These are phyloP conservation scores for Micromussa lordhowensis DNA, from an alignment of 92 coral and sea anemone genomes.

Conservation along the genomic window DNA sequence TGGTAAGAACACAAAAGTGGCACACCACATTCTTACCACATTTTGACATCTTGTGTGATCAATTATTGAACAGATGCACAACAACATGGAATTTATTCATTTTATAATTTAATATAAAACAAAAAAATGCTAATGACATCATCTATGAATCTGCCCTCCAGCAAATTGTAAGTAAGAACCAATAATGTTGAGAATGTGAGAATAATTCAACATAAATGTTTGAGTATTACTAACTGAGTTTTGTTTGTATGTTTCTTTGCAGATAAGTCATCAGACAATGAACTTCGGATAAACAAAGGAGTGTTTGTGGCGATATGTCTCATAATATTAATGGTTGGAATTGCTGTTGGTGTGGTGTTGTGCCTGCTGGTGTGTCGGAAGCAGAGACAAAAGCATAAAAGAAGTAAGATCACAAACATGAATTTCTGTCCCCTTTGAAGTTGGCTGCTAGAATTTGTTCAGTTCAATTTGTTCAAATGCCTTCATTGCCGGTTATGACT, in stretches of 20 bases:
- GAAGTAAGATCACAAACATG: not conserved
- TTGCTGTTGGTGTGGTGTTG: constrained; percentile 9
- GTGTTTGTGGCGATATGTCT: constrained; percentile 31
- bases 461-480: no score
- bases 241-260: not conserved
- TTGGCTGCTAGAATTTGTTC: not conserved
- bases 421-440: not conserved
- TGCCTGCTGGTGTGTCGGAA: not conserved
- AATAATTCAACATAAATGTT: no score
- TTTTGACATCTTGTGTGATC: no score
- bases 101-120: no score
- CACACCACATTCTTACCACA: no score
- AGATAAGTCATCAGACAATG: not conserved
- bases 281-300: constrained; percentile 22
- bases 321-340: constrained; percentile 10
- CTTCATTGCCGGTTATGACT: not conserved
- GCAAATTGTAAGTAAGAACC: no score
- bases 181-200: no score
- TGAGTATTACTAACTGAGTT: not conserved
- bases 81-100: no score
- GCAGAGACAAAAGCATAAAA: not conserved
- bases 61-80: no score
- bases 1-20: no score
- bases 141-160: no score
- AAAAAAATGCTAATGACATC: no score